Base-by-base conservation (phyloP, 2,888 invertebrate species). In the Aethes cnicana region DNA sequence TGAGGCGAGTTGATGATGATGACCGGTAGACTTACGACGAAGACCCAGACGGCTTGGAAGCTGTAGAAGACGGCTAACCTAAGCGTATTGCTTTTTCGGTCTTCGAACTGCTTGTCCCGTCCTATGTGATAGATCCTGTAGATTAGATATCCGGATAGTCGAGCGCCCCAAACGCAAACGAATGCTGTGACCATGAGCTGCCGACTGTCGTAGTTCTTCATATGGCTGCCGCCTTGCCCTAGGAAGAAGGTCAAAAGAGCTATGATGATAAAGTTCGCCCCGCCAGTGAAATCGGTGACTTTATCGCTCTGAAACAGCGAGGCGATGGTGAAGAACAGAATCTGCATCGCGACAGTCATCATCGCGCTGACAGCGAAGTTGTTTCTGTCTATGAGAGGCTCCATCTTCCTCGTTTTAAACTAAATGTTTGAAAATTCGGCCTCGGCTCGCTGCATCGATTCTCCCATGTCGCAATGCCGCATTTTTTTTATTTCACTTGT, bases 51-150 rank as follows among this genome's bases (percentile, higher is more conserved):
- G 11, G 96, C 96, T 94, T 96, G 86, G 80, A 97, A 97, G 0
- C 96, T 96, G 93, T 97, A 98, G 77, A 97, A 97, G 3, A 96
- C 94, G n/a, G 96, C 96, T 74, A 97, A 97, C 63, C 96, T 91
- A 44, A 97, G 92, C 11, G 95, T 93, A 72, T 97, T 97, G 63
- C 96, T 95, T 61, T 95, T 93, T 50, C 95, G 94, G 76, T 97
- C 97, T 72, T 97, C 96, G 72, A 97, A 97, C 69, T 96, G 93
- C 63, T 96, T 96, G 77, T 97, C 97, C 66, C 97, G 92, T 11
- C 97, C 97, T 61, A 97, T 95, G 83, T 96, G 96, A 56, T 97
- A 91, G 58, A 97, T 97, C 64, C 97, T 91, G 78, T 96, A 97
- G n/a, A 97, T 90, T 6, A 97, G 91, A 74, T 97, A 98, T 4